Percentiles rank a stretch among this genome's conserved stretches.
These are phyloP conservation scores for Lycaon pictus DNA, from an alignment of 2,113 vertebrate genomes.

Conservation along the genomic window DNA sequence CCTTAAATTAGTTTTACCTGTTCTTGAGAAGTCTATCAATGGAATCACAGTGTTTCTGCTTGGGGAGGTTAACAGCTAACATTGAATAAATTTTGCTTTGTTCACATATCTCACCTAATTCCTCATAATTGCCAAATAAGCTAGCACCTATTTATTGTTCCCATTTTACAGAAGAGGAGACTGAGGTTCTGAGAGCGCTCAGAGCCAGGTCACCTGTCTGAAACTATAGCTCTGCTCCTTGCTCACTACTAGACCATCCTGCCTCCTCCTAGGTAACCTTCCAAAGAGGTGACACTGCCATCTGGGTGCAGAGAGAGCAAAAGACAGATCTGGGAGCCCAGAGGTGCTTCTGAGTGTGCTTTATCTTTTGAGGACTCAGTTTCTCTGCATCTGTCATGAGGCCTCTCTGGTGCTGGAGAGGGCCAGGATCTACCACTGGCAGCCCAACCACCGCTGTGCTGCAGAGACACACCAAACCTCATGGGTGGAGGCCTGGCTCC, in stretches of 20 bases:
- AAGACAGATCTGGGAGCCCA: not conserved
- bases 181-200: not conserved
- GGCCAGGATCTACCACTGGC: not conserved
- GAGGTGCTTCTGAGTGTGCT: not conserved
- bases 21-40: not conserved
- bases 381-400: not conserved
- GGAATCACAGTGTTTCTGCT: not conserved
- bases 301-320: not conserved
- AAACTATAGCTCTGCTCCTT: not conserved
- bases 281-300: accelerated
- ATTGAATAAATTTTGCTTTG: not conserved
- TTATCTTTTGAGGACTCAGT: not conserved
- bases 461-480: not conserved
- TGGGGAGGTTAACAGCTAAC: not conserved
- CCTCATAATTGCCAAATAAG: not conserved
- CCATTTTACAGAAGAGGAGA: conserved; percentile 2
- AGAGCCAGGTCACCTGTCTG: not conserved
- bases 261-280: not conserved
- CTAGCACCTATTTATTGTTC: not conserved
- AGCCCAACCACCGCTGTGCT: not conserved
- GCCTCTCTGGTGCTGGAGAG: not conserved
- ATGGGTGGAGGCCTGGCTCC: not conserved
- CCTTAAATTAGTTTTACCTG: not conserved
- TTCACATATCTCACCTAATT: not conserved
- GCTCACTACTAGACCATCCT: not conserved